Evolutionary conservation across 2,113 vertebrate species (phyloP), one percentile per base, ranked within the genome.

Genomic region (Gavia stellata): DNA sequence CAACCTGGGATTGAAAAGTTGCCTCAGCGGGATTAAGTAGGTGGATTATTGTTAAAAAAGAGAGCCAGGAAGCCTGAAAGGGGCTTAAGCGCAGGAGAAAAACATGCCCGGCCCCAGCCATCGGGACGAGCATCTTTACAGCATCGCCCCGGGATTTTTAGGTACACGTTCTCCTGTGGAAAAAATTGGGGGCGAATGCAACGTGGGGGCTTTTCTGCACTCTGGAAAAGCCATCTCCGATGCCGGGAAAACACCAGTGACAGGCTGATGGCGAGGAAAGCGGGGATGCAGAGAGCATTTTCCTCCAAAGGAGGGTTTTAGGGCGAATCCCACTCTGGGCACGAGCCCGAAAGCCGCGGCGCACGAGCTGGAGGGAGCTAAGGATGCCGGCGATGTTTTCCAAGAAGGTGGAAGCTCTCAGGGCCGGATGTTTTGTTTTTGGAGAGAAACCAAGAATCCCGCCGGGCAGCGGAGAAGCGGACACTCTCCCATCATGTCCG

Each of bases 161-260:
- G 4, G 2, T 29, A 38, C 18, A 17, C 20, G 26, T 34, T 28
- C 25, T 31, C n/a, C n/a, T 1, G 1, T 6, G 14, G 28, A 10
- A 28, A 36, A 70, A 25, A 33, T 5, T 8, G 20, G n/a, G 36
- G 36, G 36, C 5, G 28, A 53, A 53, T 1, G 10, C 10, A 17
- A 40, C 1, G 14, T 2, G 1, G 49, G 49, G 68, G 19, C 26
- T 38, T 38, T 23, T 38, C 68, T 17, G 4, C 3, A 9, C 45
- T 14, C 33, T 3, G 19, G 17, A 36, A 36, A 49, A 49, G 45
- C 12, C 34, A 14, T 7, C n/a, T 38, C 47, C 10, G 7, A 71
- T 1, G 4, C 26, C 2, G 6, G 47, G 68, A 31, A 25, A 34
- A 26, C 16, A 18, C 6, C 33, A 17, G 44, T 2, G 3, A 34